Base-by-base conservation (phyloP, 23 tunicate species). In the Phallusia fumigata region DNA sequence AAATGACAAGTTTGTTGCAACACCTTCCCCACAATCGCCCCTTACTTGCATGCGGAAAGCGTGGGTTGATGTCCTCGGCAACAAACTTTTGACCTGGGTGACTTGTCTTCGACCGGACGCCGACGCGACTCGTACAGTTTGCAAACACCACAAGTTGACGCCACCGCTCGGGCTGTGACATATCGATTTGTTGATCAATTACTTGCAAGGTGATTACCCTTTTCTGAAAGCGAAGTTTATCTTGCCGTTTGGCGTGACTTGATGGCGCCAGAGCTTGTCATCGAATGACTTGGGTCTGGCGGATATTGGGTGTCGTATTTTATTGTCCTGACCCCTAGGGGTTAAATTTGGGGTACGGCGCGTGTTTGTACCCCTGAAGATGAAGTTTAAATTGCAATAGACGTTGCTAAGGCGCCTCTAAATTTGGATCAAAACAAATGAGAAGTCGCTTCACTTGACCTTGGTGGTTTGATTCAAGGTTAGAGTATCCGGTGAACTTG, bases 301-400 rank as follows among this genome's bases (percentile, higher is more conserved):
- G 69, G 69, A 58, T 6, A 58, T 16, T 21, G 69, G 69, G 69
- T 58, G 69, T 58, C 69, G 69, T 58, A 24, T 58, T 58, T 58
- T 58, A 58, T 58, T 58, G 69, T 2, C 28, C 13, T 58, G 69
- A 22, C 69, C 69, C 69, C 69, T 21, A 21, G 28, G 69, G 28
- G 69, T 58, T 58, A 58, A 58, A 22, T 24, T 58, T 16, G 8
- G 26, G 69, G 8, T 22, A 22, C 69, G 28, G 16, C 3, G 28
- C 16, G 26, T 58, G 16, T 24, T 21, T 58, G 69, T 58, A 16
- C 69, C 16, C 1, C 15, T 6, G 28, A 58, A 13, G 69, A 16
- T 21, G 18, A 58, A 22, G 69, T 40, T 40, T 40, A 10, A 40
- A 40, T 40, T 40, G 47, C 47, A 40, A 40, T 40, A 5, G 47